phyloP scores from a whole-genome alignment of 2,113 vertebrate species.

The Holacanthus passer region DNA sequence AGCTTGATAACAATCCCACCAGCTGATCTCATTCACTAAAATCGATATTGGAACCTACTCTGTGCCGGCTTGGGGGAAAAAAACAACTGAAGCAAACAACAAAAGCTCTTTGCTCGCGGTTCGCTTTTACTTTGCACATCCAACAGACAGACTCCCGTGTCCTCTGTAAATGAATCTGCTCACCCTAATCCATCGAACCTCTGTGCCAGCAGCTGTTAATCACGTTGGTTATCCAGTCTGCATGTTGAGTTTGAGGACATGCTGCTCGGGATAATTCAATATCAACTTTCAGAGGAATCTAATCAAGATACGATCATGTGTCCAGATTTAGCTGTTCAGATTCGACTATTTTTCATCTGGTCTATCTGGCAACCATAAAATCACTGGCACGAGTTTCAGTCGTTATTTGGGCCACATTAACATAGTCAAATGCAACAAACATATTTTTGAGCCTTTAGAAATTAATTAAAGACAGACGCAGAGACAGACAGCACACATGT shows the following conservation, averaged over 20 bases:
- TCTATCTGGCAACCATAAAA: no score
- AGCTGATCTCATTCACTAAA: slow-evolving; percentile 54
- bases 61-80: neutral
- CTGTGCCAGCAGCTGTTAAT: slow-evolving; percentile 41
- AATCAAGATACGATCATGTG: neutral
- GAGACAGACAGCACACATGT: no score
- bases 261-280: neutral
- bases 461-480: no score
- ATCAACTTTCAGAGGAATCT: neutral
- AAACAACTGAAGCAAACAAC: slow-evolving; percentile 18
- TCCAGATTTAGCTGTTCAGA: no score
- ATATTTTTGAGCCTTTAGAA: no score
- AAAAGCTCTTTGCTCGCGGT: slow-evolving; percentile 2
- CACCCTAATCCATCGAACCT: slow-evolving; percentile 45
- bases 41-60: slow-evolving; percentile 50
- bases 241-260: slow-evolving; percentile 43
- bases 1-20: slow-evolving; percentile 41
- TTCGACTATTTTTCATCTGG: no score
- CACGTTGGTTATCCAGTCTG: slow-evolving; percentile 1
- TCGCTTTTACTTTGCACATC: neutral
- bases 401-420: no score
- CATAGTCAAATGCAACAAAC: no score
- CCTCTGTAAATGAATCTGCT: slow-evolving; percentile 46
- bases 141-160: slow-evolving; percentile 22
- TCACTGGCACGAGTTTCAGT: no score